These are phyloP conservation scores for Eubasilissa splendida DNA, from an alignment of 2,888 invertebrate species.

Conservation along the genomic window DNA sequence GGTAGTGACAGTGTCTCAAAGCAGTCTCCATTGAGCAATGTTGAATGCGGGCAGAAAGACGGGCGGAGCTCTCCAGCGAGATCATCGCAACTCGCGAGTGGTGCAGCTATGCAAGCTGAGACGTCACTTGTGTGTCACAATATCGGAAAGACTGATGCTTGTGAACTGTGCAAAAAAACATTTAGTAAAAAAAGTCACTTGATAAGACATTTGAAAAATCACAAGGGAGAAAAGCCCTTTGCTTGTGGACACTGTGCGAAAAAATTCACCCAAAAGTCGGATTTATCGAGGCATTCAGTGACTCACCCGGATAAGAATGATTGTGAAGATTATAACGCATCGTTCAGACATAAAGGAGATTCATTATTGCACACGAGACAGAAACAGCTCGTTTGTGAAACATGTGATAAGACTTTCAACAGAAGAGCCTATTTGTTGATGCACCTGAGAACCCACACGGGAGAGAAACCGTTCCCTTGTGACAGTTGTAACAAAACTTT, in stretches of 20 bases:
- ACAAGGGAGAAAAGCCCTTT: neutral
- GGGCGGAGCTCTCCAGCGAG: too few species aligned
- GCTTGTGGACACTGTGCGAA: neutral
- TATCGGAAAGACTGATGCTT: neutral
- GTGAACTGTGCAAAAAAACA: neutral
- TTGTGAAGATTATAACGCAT: neutral
- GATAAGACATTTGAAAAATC: conserved; percentile 46
- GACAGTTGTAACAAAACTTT: neutral
- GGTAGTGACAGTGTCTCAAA: too few species aligned
- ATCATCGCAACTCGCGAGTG: too few species aligned
- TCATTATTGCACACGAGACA: neutral
- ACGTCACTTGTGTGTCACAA: neutral
- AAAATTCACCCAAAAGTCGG: neutral
- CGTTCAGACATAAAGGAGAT: neutral
- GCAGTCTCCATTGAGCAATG: too few species aligned
- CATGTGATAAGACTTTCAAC: neutral
- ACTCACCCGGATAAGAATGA: neutral
- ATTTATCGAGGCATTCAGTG: neutral
- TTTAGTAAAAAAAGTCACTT: neutral
- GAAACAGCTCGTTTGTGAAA: neutral
- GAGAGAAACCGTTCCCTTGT: neutral
- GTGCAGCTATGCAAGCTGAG: neutral
- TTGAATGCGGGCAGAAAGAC: too few species aligned
- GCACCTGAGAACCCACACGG: neutral
- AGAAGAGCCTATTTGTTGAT: neutral